A percentile compares a stretch with the other conserved stretches of the same genome.
These are phyloP conservation scores for Hypomecis punctinalis DNA, from an alignment of 2,888 invertebrate species.

Conservation along the genomic window DNA sequence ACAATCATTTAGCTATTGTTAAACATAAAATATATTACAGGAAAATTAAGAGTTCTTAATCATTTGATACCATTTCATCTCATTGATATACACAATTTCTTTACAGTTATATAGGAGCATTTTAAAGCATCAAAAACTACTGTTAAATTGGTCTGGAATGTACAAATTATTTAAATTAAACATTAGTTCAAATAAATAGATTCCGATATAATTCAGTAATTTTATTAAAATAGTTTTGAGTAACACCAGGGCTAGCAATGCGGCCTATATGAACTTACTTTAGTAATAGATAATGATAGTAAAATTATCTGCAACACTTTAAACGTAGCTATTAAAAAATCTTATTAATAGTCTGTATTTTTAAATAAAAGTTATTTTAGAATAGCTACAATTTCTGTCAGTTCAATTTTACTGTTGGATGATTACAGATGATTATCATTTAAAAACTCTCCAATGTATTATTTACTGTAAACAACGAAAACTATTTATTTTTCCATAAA, in stretches of 20 bases:
- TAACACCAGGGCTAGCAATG: no score
- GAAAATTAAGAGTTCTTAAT: neutral
- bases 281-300: neutral
- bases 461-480: no score
- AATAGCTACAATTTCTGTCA: neutral
- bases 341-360: neutral
- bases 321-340: neutral
- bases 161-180: slow-evolving; percentile 2
- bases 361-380: neutral
- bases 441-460: no score
- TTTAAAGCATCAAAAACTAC: neutral
- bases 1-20: neutral
- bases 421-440: no score
- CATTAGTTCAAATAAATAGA: neutral
- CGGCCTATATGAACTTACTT: no score
- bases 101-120: neutral
- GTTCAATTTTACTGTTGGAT: no score
- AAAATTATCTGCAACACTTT: neutral
- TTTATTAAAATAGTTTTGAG: no score
- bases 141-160: slow-evolving; percentile 23
- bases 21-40: neutral
- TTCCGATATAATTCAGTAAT: no score
- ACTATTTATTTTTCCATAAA: no score
- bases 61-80: neutral
- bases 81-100: neutral